Percentiles rank a stretch among this genome's conserved stretches.
These are phyloP conservation scores for Peromyscus leucopus DNA, from an alignment of 2,113 vertebrate genomes.

Conservation along the genomic window DNA sequence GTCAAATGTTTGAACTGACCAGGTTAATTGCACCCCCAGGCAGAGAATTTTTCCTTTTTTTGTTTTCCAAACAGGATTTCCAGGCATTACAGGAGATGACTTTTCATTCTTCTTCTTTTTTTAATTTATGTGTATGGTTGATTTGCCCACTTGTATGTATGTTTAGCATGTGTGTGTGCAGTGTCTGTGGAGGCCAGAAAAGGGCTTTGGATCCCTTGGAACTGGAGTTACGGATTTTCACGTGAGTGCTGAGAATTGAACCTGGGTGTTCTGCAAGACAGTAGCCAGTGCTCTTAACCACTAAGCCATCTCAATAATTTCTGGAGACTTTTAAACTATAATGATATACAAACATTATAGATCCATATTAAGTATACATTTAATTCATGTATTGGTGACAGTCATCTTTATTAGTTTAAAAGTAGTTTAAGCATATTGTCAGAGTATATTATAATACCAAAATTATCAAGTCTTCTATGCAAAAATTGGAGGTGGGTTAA, in stretches of 20 bases:
- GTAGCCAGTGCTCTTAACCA: background rate
- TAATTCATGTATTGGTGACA: background rate
- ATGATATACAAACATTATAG: background rate
- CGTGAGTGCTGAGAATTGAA: background rate
- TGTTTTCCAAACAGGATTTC: constrained; percentile 10
- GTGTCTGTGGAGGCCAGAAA: background rate
- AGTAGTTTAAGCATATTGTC: background rate
- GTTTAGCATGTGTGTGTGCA: background rate
- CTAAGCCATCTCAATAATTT: background rate
- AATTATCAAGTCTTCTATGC: background rate
- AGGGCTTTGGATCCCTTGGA: background rate
- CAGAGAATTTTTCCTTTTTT: background rate
- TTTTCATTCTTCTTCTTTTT: background rate
- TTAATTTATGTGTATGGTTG: background rate
- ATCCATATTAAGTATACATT: background rate
- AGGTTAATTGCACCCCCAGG: background rate
- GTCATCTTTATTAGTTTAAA: constrained; percentile 24
- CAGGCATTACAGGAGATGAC: background rate
- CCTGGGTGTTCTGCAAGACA: background rate
- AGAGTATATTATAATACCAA: constrained; percentile 19
- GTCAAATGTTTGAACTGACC: background rate
- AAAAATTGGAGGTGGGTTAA: constrained; percentile 5
- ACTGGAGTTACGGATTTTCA: background rate
- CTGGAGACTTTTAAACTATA: constrained; percentile 15
- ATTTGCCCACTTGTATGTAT: background rate